Evolutionary conservation across 1,140 invertebrate species (phyloP), one percentile per base, ranked within the genome.

Genomic region (Solenopsis fugax): DNA sequence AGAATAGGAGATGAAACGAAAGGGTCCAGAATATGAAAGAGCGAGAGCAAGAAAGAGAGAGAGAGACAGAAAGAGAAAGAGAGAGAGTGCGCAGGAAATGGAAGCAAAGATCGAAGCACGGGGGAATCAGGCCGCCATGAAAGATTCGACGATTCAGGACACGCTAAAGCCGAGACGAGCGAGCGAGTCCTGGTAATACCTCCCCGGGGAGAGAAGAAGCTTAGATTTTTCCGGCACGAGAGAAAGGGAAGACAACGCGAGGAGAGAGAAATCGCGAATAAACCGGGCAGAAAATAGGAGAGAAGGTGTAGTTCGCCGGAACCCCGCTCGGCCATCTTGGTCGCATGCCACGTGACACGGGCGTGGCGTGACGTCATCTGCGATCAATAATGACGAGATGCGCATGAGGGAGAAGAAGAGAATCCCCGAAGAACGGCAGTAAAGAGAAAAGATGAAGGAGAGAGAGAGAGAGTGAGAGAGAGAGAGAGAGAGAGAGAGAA

Each of bases 301-400:
- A 78, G 78, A 76, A 52, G 82, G 56, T 88, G 85, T 88, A 50
- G 64, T 67, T 67, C 73, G 75, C 85, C 64, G 87, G 87, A 77
- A 91, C 54, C 87, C 87, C 73, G 85, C 90, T 91, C 93, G 92
- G 94, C 94, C 94, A 94, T 94, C 92, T 94, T 94, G 89, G 69
- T 89, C 24, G 69, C 18, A 6, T 85, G 93, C 93, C 94, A 95
- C 94, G 94, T 95, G 94, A 95, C 90, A 94, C 94, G 94, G 94
- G 94, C 94, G 94, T 94, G 94, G 94, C 93, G 94, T 94, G 93
- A 95, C 94, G 94, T 95, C 94, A 95, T 93, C 90, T 84, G 72
- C 93, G 94, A 95, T 95, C 94, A 95, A 95, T 95, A 95, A 84
- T 93, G 86, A 93, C 92, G 93, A 87, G 91, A 91, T 93, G 88